Evolutionary conservation across 2,113 vertebrate genomes (phyloP).

Genomic region (Chrysemys picta): DNA sequence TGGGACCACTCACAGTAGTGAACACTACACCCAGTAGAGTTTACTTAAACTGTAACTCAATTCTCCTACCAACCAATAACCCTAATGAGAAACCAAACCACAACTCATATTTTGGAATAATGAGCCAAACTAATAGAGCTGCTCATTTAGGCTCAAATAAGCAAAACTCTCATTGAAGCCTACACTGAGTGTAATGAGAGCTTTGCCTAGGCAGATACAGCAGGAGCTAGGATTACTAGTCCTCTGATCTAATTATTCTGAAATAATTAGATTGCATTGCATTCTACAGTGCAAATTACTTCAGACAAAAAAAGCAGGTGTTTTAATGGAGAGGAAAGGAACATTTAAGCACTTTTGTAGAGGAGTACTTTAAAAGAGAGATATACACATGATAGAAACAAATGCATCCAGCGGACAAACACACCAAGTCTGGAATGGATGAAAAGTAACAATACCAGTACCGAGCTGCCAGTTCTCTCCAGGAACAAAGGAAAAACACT

Average conservation of each 20-base stretch:
- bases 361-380: neutral
- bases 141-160: neutral
- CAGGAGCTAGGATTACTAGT: neutral
- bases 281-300: neutral
- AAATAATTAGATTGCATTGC: neutral
- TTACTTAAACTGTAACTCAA: neutral
- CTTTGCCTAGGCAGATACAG: neutral
- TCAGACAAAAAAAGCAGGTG: neutral
- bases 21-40: neutral
- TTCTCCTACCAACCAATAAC: neutral
- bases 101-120: neutral
- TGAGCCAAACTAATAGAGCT: neutral
- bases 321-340: neutral
- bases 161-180: neutral
- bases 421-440: neutral
- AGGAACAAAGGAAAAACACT: neutral
- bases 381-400: neutral
- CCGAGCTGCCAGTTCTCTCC: neutral
- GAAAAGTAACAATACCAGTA: neutral
- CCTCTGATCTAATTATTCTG: neutral
- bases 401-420: neutral
- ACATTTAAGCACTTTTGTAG: rapidly evolving
- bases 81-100: neutral
- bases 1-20: neutral
- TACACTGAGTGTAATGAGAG: neutral